Evolutionary conservation across 2,888 invertebrate species (phyloP), one percentile per base, ranked within the genome.

Genomic region (Pocota personata): DNA sequence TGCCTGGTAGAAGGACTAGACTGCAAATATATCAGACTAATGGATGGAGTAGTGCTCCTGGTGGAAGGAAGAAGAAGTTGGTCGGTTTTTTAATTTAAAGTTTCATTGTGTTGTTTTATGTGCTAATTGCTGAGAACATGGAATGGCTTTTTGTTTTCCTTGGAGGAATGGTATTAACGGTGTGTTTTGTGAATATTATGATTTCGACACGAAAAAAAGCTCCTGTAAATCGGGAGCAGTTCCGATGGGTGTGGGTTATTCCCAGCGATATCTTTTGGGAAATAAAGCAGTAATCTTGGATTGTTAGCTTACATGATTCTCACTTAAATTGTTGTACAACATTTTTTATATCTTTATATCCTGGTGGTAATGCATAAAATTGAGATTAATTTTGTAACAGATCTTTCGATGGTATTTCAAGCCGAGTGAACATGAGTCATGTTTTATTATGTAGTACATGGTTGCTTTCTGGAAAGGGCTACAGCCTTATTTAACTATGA

Each of bases 21-120:
- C 82, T 60, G 66, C 58, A 75, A 64, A 67, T 57, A 62, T 71
- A 55, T 50, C 37, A 50, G 57, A 32, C 69, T 76, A 76, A 82
- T 77, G 76, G 71, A 35, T 64, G 64, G 60, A 37, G 57, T 55
- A 48, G 66, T 37, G 30, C 62, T 78, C 19, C 48, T 58, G 27
- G 2, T 24, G 3, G 8, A 43, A 27, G 7, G 16, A 10, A 50
- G 24, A 60, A 55, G 30, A 73, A 40, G 48, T 67, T 50, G 79
- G 58, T 52, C 37, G 55, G 57, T n/a, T 55, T 60, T 73, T 83
- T 75, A 76, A 60, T 58, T 71, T 76, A 76, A 82, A 82, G 64
- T 86, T 82, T 82, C 58, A 67, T 76, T 75, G 66, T 76, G 57
- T 80, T 84, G 69, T 76, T 84, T 84, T 58, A 80, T 66, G 71